Base-by-base conservation (phyloP, 2,888 invertebrate species). In the Melipona bicolor region DNA sequence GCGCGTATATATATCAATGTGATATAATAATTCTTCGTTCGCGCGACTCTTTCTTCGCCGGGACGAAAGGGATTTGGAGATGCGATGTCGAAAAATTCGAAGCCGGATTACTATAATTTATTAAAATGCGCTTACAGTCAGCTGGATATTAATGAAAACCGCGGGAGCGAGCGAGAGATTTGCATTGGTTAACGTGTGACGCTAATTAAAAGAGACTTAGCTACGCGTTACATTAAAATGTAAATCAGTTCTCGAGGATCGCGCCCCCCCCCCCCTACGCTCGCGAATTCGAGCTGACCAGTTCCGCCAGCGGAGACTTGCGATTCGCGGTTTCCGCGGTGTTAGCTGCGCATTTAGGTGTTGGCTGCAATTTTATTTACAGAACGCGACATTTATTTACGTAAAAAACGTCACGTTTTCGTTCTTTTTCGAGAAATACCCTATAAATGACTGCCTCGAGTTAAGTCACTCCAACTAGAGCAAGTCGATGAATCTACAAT, bases 121-220 rank as follows among this genome's bases (percentile, higher is more conserved):
- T 91, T 90, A 91, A 91, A 92, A 90, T 90, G 79, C 91, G 88
- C 85, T 91, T 90, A 91, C 81, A 83, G 74, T 62, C 84, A 80
- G 82, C 73, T 81, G 82, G 83, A 88, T 91, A 91, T 91, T 91
- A 92, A 92, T 92, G 91, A 91, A 92, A 92, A 91, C 86, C 82
- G 81, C 74, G 88, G 65, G 65, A 43, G 65, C 15, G 74, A 75
- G 65, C 43, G 54, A 43, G 74, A 92, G 92, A 91, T 93, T 93
- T 93, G 91, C 92, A 91, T 92, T 87, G 90, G 92, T 93, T 93
- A 91, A 90, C 88, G 90, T 86, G 90, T 87, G 88, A 87, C 87
- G 85, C 90, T 92, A 92, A 93, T 93, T 92, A 92, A 93, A 93
- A 88, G 89, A 82, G 92, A 92, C 92, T 93, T 92, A 92, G 89